Evolutionary conservation across 2,113 vertebrate species (phyloP).

Genomic region (Melospiza georgiana): DNA sequence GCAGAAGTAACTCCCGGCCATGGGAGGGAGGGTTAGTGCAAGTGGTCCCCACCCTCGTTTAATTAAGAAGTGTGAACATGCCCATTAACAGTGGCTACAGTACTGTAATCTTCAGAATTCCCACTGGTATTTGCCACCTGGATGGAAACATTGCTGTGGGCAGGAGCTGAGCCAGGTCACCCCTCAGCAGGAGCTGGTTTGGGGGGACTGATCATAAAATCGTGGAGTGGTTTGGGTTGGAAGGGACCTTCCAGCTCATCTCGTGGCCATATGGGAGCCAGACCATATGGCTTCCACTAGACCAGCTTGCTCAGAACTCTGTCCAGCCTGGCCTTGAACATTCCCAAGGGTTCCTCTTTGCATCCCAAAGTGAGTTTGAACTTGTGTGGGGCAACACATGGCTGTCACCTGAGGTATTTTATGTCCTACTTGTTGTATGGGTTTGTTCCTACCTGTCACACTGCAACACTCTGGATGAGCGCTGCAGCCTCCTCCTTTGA

Average conservation of each 20-base stretch:
- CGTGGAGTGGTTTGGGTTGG: neutral
- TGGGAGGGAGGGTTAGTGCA: neutral
- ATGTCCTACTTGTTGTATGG: neutral
- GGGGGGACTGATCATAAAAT: neutral
- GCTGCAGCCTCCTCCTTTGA: neutral
- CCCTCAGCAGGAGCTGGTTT: neutral
- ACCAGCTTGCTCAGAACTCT: neutral
- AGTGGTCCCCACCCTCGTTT: neutral
- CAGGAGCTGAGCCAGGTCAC: rapidly evolving
- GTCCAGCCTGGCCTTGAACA: neutral
- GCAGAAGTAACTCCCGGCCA: neutral
- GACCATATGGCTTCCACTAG: neutral
- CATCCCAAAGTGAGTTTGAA: neutral
- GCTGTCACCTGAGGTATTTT: neutral
- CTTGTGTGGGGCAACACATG: rapidly evolving
- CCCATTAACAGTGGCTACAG: neutral
- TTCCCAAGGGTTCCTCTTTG: neutral
- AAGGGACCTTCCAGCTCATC: neutral
- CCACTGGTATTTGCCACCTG: neutral
- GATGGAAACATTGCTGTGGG: neutral
- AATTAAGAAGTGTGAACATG: neutral
- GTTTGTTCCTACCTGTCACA: neutral
- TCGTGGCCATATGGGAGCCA: neutral
- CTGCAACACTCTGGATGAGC: rapidly evolving
- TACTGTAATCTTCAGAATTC: neutral